A percentile compares a stretch with the other conserved stretches of the same genome.
Evolutionary conservation across 2,888 invertebrate species (phyloP).

Genomic region (Pammene aurita): DNA sequence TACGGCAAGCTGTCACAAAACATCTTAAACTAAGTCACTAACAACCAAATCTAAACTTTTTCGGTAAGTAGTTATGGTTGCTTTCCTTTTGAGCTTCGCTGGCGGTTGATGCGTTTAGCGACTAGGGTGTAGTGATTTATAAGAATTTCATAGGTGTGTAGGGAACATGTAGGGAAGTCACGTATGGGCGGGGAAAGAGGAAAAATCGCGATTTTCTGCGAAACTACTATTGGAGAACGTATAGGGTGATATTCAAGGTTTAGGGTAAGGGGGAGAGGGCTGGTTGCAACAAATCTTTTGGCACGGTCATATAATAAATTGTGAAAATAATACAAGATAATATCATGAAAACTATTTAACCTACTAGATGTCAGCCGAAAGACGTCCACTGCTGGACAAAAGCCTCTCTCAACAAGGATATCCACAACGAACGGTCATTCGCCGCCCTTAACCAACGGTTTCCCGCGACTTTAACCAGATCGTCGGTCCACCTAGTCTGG

Average conservation of each 20-base stretch:
- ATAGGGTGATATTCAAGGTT: neutral
- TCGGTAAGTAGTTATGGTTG: neutral
- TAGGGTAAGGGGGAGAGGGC: neutral
- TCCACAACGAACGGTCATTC: too few species aligned
- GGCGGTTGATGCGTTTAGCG: slow-evolving; percentile 37
- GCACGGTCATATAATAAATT: neutral
- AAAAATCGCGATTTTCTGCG: slow-evolving; percentile 64
- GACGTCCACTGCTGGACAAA: too few species aligned
- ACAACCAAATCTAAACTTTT: slow-evolving; percentile 22
- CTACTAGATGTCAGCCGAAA: too few species aligned
- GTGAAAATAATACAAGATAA: too few species aligned
- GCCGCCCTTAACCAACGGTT: too few species aligned
- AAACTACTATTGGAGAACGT: slow-evolving; percentile 42
- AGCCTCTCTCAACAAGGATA: too few species aligned
- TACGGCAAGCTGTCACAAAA: slow-evolving; percentile 28
- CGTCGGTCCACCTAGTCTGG: too few species aligned
- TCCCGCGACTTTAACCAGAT: too few species aligned
- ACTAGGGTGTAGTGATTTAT: slow-evolving; percentile 42
- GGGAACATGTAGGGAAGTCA: slow-evolving; percentile 52
- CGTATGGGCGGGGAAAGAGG: slow-evolving; percentile 56
- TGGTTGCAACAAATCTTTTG: neutral
- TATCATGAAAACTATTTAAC: too few species aligned
- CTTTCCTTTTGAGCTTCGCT: slow-evolving; percentile 14
- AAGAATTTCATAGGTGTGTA: slow-evolving; percentile 48
- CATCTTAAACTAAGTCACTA: neutral